Evolutionary conservation across 2,888 invertebrate species (phyloP), one percentile per base, ranked within the genome.

Genomic region (Tetropium fuscum): DNA sequence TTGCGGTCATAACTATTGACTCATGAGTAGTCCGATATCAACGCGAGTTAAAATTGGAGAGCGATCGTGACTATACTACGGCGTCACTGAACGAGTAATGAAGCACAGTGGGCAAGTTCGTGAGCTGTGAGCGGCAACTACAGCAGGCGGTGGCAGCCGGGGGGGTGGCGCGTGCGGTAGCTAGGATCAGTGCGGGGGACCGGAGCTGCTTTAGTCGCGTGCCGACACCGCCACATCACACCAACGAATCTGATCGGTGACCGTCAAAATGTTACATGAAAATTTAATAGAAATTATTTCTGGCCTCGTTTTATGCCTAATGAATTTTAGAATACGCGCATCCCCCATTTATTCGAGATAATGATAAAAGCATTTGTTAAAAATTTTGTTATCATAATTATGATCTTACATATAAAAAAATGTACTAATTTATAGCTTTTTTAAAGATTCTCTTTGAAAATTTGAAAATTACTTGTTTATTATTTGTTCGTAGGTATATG

Each of bases 221-320:
- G 81, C 81, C 81, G 81, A 81, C 81, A 81, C 81, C 80, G 78
- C 80, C 80, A 80, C 80, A 80, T 80, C 80, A 80, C 81, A 79
- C 80, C 78, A 76, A 70, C 74, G 74, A 75, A 76, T 73, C 71
- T 73, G 64, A 66, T 48, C 75, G 56, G 78, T 48, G 74, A 49
- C 48, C 47, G 41, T 69, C 72, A 78, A 79, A 76, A 71, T 72
- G 72, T 76, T n/a, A n/a, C n/a, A n/a, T n/a, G n/a, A n/a, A n/a
- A n/a, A n/a, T n/a, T n/a, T n/a, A n/a, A n/a, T n/a, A n/a, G n/a
- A n/a, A n/a, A n/a, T n/a, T n/a, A n/a, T n/a, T n/a, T n/a, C n/a
- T n/a, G n/a, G n/a, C n/a, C n/a, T n/a, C n/a, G n/a, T n/a, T n/a
- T n/a, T n/a, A n/a, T n/a, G n/a, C n/a, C n/a, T n/a, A n/a, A n/a